These are phyloP conservation scores for Sebastes kiyomatsui DNA, from an alignment of 2,797 vertebrate species.

Conservation along the genomic window DNA sequence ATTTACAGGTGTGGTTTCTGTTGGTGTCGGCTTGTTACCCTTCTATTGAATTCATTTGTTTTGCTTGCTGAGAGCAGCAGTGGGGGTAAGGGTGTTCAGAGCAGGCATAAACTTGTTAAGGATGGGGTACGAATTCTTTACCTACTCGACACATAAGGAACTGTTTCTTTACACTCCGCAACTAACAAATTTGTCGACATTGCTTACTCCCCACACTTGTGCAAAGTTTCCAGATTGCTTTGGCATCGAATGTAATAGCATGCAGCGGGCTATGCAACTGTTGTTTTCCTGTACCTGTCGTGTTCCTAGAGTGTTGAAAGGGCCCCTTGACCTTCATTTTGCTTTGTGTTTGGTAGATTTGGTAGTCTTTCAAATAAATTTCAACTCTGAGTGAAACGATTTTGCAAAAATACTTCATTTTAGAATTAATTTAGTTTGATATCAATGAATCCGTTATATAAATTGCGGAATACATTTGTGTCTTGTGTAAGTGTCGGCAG, in stretches of 20 bases:
- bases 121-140: neutral
- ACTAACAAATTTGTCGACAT: neutral
- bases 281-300: neutral
- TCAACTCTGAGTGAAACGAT: neutral
- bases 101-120: neutral
- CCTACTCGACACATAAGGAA: neutral
- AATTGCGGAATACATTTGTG: neutral
- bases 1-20: conserved; percentile 51
- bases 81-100: neutral
- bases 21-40: conserved; percentile 22
- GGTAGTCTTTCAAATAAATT: neutral
- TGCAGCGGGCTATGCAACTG: neutral
- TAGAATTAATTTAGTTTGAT: neutral
- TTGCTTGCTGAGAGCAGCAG: neutral
- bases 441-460: neutral
- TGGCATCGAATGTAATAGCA: neutral
- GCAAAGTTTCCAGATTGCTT: neutral
- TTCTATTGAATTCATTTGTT: conserved; percentile 26
- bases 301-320: neutral
- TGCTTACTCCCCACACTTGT: neutral
- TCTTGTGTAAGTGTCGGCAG: neutral
- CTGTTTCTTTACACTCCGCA: neutral
- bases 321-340: neutral
- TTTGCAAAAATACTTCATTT: neutral
- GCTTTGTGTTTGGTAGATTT: neutral